These are phyloP conservation scores for Petroica traversi DNA, from an alignment of 2,113 vertebrate species.

Conservation along the genomic window DNA sequence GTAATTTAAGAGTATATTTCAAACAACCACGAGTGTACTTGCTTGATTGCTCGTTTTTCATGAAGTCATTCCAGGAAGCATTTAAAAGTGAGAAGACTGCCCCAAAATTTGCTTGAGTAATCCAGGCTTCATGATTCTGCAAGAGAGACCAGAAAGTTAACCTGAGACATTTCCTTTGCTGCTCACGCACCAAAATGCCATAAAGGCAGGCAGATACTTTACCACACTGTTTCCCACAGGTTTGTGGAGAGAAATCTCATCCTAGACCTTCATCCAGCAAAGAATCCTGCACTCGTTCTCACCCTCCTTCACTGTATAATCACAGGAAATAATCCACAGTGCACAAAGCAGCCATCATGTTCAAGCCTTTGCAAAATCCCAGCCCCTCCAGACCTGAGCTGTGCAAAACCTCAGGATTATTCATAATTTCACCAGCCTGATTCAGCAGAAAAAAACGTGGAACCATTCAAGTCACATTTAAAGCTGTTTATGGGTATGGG, in stretches of 20 bases:
- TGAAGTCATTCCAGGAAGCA: neutral
- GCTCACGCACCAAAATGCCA: neutral
- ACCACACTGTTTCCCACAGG: neutral
- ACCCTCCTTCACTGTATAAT: neutral
- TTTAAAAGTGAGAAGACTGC: neutral
- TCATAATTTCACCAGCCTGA: neutral
- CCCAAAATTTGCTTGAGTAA: neutral
- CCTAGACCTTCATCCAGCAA: neutral
- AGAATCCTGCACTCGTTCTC: neutral
- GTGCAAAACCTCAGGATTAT: neutral
- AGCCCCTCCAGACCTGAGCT: neutral
- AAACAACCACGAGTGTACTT: constrained; percentile 7
- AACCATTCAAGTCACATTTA: neutral
- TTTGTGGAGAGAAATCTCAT: neutral
- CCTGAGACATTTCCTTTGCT: neutral
- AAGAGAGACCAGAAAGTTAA: neutral
- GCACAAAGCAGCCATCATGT: neutral
- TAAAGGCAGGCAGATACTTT: neutral
- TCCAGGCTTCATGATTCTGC: neutral
- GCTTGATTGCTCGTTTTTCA: constrained; percentile 31
- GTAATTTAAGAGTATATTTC: neutral
- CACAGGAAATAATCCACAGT: neutral
- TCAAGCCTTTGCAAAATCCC: neutral
- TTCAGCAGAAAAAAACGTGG: neutral
- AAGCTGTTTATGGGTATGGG: neutral